Evolutionary conservation across 1,140 invertebrate species (phyloP).

Genomic region (Carposina sasakii): DNA sequence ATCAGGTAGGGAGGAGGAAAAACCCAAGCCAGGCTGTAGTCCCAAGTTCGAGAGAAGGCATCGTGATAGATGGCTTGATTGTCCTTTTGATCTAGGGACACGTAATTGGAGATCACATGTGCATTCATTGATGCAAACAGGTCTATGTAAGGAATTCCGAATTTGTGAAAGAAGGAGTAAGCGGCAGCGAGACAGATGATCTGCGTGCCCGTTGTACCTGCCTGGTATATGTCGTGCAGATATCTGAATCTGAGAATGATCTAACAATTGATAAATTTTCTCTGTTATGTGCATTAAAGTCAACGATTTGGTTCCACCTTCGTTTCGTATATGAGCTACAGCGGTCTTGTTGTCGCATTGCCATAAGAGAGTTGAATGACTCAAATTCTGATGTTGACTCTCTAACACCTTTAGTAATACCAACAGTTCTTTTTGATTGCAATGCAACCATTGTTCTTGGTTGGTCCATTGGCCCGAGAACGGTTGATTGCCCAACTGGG

Average conservation of each 20-base stretch:
- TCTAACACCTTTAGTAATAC: no score
- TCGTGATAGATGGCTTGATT: slow-evolving; percentile 31
- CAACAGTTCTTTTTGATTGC: slow-evolving; percentile 31
- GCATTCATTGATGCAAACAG: slow-evolving; percentile 38
- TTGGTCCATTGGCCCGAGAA: slow-evolving; percentile 20
- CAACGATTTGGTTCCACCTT: slow-evolving; percentile 33
- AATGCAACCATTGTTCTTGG: slow-evolving; percentile 10
- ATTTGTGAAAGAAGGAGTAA: slow-evolving; percentile 23
- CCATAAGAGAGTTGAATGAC: slow-evolving; percentile 26
- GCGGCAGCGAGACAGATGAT: slow-evolving; percentile 33
- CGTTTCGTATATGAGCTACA: slow-evolving; percentile 31
- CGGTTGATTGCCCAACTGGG: slow-evolving; percentile 9
- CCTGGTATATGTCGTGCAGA: slow-evolving; percentile 14
- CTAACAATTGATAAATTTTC: slow-evolving; percentile 14
- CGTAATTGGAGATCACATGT: slow-evolving; percentile 33
- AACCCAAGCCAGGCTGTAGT: slow-evolving; percentile 39
- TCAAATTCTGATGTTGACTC: no score
- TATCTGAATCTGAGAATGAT: slow-evolving; percentile 1
- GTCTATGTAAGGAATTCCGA: slow-evolving; percentile 36
- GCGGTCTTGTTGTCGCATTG: slow-evolving; percentile 39
- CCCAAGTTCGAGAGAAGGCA: slow-evolving; percentile 39
- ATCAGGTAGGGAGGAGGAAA: slow-evolving; percentile 48
- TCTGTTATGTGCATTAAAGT: slow-evolving; percentile 21
- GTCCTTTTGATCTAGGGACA: slow-evolving; percentile 21
- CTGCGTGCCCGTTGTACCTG: slow-evolving; percentile 34